Evolutionary conservation across 2,888 invertebrate species (phyloP), one percentile per base, ranked within the genome.

Genomic region (Galeopsomyia nigrocyanea): DNA sequence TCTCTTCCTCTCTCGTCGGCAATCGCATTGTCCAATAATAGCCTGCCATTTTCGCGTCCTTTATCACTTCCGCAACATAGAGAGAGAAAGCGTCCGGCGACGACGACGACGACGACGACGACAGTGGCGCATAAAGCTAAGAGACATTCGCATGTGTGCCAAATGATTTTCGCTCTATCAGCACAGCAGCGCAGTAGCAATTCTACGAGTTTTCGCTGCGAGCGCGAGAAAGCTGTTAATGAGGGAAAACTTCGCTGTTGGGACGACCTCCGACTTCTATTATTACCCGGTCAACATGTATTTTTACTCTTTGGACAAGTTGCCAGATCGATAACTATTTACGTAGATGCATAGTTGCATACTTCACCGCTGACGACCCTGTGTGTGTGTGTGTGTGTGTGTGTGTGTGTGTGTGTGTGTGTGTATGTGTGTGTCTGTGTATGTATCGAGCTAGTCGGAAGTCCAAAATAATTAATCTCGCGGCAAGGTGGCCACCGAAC

Each of bases 291-390:
- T 50, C 31, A 21, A 7, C 50, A 50, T 64, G 63, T 69, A 64
- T 69, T 69, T 64, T 58, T 64, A 69, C 58, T 50, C 26, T 46
- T 61, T 14, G 19, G 39, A 26, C n/a, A 71, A 53, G 47, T 51
- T 63, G 60, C 31, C 47, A 53, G 65, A 65, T 65, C 71, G 71
- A 71, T 71, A 71, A 61, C 61, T 71, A 71, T 71, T 71, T 60
- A 71, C 47, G 49, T 68, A 21, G 2, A 31, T 68, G 49, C 46
- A 61, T 58, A 55, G 2, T 39, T 68, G 49, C 46, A 61, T 58
- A 55, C 57, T 19, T 53, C 47, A 26, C 57, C 56, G 21, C 49
- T 66, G 16, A 19, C 14, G n/a, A n/a, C n/a, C n/a, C n/a, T n/a
- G n/a, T n/a, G n/a, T n/a, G n/a, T n/a, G n/a, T n/a, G n/a, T n/a